phyloP scores from a whole-genome alignment of 2,113 vertebrate genomes.

The Hipposideros armiger region DNA sequence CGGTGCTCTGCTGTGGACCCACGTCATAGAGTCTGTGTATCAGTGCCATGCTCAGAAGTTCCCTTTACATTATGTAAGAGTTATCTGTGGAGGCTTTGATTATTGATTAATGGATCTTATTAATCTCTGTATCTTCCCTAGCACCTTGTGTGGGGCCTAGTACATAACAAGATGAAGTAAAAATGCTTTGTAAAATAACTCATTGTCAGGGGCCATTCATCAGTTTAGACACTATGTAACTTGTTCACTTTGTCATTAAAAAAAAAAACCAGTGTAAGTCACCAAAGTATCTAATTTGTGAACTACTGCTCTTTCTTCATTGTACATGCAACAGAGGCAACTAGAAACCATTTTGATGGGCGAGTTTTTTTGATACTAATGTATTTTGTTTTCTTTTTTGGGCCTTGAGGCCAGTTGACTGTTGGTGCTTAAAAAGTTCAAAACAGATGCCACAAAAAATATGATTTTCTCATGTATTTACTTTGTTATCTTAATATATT shows the following conservation, averaged over 20 bases:
- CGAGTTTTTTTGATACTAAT: background rate
- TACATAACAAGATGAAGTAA: background rate
- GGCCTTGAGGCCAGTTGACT: background rate
- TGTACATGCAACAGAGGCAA: background rate
- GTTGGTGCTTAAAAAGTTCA: background rate
- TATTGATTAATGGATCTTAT: background rate
- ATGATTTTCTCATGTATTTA: background rate
- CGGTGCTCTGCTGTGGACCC: no score
- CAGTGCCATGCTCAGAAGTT: background rate
- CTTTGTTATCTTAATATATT: conserved; percentile 9
- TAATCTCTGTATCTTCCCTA: background rate
- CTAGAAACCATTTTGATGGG: background rate
- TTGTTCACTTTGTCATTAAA: background rate
- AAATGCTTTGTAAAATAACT: background rate
- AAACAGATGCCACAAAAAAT: conserved; percentile 24
- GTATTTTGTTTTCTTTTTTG: conserved; percentile 44
- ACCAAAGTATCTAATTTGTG: background rate
- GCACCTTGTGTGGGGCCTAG: background rate
- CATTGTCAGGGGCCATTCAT: background rate
- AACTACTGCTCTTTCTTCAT: background rate
- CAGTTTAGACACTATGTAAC: background rate
- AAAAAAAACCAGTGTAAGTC: background rate
- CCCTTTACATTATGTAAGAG: background rate
- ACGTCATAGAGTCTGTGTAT: background rate
- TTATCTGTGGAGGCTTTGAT: background rate